A percentile compares a stretch with the other conserved stretches of the same genome.
Evolutionary conservation across 1,140 invertebrate species (phyloP).

Genomic region (Hylaeus anthracinus): DNA sequence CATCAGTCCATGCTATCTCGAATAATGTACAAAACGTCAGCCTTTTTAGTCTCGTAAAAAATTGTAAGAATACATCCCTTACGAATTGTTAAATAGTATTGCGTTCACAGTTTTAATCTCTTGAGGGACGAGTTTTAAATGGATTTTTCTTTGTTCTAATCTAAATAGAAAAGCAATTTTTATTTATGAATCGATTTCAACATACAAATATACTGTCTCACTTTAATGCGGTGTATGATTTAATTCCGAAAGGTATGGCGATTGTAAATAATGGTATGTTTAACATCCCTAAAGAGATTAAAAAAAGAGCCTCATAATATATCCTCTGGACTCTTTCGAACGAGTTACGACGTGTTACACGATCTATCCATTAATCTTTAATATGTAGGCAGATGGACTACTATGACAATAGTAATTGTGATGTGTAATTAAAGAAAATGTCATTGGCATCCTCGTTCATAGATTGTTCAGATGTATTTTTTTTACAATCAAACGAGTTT

Average conservation of each 20-base stretch:
- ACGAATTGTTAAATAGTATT: slow-evolving; percentile 31
- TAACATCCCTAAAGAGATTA: no score
- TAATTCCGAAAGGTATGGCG: no score
- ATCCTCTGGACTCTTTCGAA: not conserved
- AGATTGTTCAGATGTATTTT: not conserved
- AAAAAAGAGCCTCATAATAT: no score
- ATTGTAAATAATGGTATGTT: no score
- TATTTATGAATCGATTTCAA: no score
- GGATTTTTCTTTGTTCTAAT: no score
- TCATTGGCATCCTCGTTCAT: not conserved
- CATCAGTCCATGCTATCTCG: slow-evolving; percentile 3
- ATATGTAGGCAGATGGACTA: not conserved
- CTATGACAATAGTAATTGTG: not conserved
- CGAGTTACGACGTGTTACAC: not conserved
- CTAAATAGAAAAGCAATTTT: no score
- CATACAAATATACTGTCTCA: no score
- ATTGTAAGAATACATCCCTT: slow-evolving; percentile 36
- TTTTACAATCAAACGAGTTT: no score
- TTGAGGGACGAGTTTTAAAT: no score
- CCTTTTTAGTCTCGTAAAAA: slow-evolving; percentile 41
- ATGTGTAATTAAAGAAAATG: not conserved
- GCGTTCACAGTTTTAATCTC: not conserved
- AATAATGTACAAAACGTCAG: slow-evolving; percentile 42
- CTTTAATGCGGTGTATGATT: no score
- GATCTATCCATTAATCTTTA: not conserved